Evolutionary conservation across 1,140 invertebrate species (phyloP).

Genomic region (Phymastichus coffea): DNA sequence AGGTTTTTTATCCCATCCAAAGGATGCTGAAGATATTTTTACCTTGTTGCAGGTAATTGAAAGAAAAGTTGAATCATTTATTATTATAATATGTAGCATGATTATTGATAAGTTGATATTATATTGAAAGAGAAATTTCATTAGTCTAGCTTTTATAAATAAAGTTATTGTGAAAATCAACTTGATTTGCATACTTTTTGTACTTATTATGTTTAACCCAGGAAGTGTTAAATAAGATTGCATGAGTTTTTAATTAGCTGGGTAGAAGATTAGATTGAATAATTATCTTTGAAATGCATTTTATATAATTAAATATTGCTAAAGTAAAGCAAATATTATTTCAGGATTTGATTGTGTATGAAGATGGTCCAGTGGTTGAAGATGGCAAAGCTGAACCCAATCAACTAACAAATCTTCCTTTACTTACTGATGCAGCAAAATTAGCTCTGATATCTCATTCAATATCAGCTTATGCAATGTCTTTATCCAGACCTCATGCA

Average conservation of each 20-base stretch:
- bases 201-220: not conserved
- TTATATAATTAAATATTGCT: too few relatives aligned
- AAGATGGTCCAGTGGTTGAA: slow-evolving; percentile 46
- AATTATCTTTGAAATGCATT: not conserved
- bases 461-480: slow-evolving; percentile 71
- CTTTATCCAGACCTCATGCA: slow-evolving; percentile 68
- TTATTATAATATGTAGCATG: not conserved
- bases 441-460: slow-evolving; percentile 73
- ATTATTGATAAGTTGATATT: not conserved
- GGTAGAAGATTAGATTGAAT: not conserved
- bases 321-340: too few relatives aligned
- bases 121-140: not conserved
- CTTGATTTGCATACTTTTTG: too few relatives aligned
- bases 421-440: slow-evolving; percentile 63
- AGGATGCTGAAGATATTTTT: slow-evolving; percentile 50
- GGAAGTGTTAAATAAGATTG: slow-evolving; percentile 2
- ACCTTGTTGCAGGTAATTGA: slow-evolving; percentile 51
- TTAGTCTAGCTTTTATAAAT: too few relatives aligned
- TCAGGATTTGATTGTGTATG: slow-evolving; percentile 57
- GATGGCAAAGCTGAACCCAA: slow-evolving; percentile 41
- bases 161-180: too few relatives aligned
- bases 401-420: slow-evolving; percentile 52
- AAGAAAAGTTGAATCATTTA: too few relatives aligned
- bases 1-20: slow-evolving; percentile 50
- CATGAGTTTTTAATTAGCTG: not conserved